Percentiles rank a stretch among this genome's conserved stretches.
phyloP scores from a whole-genome alignment of 1,140 invertebrate species.

The Ylistrum balloti region DNA sequence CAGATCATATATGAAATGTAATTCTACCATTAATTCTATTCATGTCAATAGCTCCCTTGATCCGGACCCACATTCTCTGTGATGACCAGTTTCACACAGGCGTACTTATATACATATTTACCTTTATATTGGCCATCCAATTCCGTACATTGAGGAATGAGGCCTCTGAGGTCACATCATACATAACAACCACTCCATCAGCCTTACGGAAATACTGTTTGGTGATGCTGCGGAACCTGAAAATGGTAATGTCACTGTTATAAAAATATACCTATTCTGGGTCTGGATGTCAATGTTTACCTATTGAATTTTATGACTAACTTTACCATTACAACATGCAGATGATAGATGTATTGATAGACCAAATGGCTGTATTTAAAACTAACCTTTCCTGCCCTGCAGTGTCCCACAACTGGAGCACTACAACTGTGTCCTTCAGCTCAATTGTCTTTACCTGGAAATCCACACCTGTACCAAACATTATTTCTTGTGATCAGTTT shows the following conservation, averaged over 20 bases:
- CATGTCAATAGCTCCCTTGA: too few relatives aligned
- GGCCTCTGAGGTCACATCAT: constrained; percentile 87
- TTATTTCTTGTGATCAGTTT: too few relatives aligned
- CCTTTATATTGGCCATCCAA: constrained; percentile 86
- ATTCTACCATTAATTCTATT: too few relatives aligned
- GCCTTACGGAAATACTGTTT: constrained; percentile 89
- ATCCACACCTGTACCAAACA: constrained; percentile 84
- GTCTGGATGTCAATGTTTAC: too few relatives aligned
- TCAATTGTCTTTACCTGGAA: constrained; percentile 85
- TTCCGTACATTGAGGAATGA: constrained; percentile 87
- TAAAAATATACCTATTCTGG: too few relatives aligned
- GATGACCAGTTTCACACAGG: too few relatives aligned
- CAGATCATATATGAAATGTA: too few relatives aligned
- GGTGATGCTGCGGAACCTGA: constrained; percentile 87
- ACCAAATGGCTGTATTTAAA: background rate
- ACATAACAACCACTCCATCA: constrained; percentile 88
- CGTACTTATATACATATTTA: constrained; percentile 66
- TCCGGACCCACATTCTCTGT: too few relatives aligned
- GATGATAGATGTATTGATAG: background rate
- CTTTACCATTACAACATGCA: too few relatives aligned
- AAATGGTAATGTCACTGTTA: constrained; percentile 52
- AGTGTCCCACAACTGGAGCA: constrained; percentile 86
- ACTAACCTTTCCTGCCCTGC: constrained; percentile 85
- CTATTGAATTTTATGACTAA: too few relatives aligned
- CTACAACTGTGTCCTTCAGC: constrained; percentile 82